These are phyloP conservation scores for Phymorhynchus buccinoides DNA, from an alignment of 1,140 invertebrate species.

Conservation along the genomic window DNA sequence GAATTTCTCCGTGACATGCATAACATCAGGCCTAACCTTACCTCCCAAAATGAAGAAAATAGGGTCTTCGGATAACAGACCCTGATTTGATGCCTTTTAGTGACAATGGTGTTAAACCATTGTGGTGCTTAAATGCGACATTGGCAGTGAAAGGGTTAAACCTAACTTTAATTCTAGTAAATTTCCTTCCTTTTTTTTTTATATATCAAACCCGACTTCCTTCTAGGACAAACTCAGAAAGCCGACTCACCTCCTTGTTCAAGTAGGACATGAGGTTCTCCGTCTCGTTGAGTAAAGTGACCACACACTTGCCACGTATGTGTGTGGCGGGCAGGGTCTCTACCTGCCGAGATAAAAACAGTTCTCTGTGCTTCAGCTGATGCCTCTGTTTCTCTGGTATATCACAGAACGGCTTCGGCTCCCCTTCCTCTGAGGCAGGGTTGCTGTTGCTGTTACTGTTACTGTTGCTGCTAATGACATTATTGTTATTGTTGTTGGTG, in stretches of 20 bases:
- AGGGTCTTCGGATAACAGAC: too few species aligned
- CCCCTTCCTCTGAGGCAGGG: constrained; percentile 68
- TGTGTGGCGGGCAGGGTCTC: constrained; percentile 98
- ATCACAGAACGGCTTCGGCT: constrained; percentile 71
- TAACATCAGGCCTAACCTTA: too few species aligned
- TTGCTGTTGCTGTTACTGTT: constrained; percentile 34
- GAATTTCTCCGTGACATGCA: too few species aligned
- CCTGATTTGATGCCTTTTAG: too few species aligned
- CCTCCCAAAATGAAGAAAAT: too few species aligned
- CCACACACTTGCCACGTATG: constrained; percentile 98
- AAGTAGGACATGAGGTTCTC: constrained; percentile 96
- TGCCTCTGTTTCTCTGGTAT: constrained; percentile 80
- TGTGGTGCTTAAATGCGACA: too few species aligned
- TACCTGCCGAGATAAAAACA: constrained; percentile 97
- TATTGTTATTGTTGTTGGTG: not conserved
- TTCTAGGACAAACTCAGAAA: too few species aligned
- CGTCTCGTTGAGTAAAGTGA: constrained; percentile 98
- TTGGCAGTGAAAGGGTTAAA: too few species aligned
- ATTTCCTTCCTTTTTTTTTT: too few species aligned
- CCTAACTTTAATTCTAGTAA: too few species aligned
- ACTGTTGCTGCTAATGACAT: not conserved
- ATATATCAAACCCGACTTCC: too few species aligned
- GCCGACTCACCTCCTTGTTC: constrained; percentile 86
- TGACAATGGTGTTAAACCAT: too few species aligned
- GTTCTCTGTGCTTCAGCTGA: constrained; percentile 96